phyloP scores from a whole-genome alignment of 2,888 invertebrate species.

The Coleophora flavipennella region DNA sequence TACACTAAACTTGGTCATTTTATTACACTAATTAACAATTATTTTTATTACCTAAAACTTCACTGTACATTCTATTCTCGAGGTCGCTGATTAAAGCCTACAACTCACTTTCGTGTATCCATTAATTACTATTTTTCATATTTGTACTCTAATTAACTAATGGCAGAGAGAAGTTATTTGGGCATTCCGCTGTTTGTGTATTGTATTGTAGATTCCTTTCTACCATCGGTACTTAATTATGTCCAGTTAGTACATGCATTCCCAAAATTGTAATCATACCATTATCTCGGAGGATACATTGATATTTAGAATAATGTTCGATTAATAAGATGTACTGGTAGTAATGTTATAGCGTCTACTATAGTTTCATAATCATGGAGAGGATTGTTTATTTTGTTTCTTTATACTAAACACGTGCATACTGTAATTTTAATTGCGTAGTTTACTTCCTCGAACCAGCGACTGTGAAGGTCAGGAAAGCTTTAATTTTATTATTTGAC shows the following conservation, averaged over 20 bases:
- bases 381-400: slow-evolving; percentile 40
- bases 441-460: slow-evolving; percentile 43
- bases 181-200: slow-evolving; percentile 52
- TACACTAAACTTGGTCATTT: too few relatives aligned
- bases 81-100: slow-evolving; percentile 28
- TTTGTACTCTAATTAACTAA: slow-evolving; percentile 43
- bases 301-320: slow-evolving; percentile 64
- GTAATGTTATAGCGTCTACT: slow-evolving; percentile 48
- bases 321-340: slow-evolving; percentile 63
- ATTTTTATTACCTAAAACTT: slow-evolving; percentile 66
- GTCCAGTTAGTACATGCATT: slow-evolving; percentile 68
- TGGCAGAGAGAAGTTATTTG: slow-evolving; percentile 34
- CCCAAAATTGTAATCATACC: slow-evolving; percentile 66
- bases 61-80: slow-evolving; percentile 28
- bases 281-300: slow-evolving; percentile 57
- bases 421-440: slow-evolving; percentile 34
- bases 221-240: slow-evolving; percentile 66
- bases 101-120: slow-evolving; percentile 23
- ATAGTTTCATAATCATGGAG: slow-evolving; percentile 54
- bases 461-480: slow-evolving; percentile 50
- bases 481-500: slow-evolving; percentile 60
- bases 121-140: slow-evolving; percentile 38
- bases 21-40: slow-evolving; percentile 25
- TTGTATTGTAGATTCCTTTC: slow-evolving; percentile 31
- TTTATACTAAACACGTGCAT: slow-evolving; percentile 24